Conservation (phyloP, 2,797 vertebrate genomes). For the Sorex maritimensis region DNA sequence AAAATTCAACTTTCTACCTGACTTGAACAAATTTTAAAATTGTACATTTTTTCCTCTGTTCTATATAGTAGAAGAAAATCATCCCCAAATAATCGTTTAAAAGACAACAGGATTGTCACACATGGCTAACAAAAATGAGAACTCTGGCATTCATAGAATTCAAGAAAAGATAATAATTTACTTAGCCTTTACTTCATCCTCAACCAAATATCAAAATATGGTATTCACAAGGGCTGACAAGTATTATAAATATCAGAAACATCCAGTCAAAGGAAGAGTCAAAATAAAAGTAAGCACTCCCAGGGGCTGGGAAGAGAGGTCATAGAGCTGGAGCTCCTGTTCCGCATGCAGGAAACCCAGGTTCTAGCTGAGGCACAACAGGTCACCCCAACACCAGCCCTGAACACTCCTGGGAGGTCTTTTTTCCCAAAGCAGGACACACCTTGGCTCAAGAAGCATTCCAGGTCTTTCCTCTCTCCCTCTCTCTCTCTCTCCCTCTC, state of each 20-base stretch:
- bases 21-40: conserved; percentile 39
- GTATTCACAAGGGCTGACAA: background rate
- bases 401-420: no score
- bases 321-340: no score
- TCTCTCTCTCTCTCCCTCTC: no score
- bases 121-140: background rate
- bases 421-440: no score
- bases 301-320: background rate
- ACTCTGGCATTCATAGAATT: background rate
- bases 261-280: background rate
- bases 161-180: background rate
- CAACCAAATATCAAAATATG: conserved; percentile 7
- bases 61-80: conserved; percentile 6
- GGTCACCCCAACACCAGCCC: no score
- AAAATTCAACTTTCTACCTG: background rate
- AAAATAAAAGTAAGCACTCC: background rate
- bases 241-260: background rate
- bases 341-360: no score
- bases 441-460: no score
- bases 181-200: conserved; percentile 7
- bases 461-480: no score
- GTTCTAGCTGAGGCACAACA: no score
- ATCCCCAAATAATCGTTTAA: conserved; percentile 52
- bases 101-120: background rate
- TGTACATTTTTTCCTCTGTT: background rate